Evolutionary conservation across 2,888 invertebrate species (phyloP).

Genomic region (Polymixis lichenea): DNA sequence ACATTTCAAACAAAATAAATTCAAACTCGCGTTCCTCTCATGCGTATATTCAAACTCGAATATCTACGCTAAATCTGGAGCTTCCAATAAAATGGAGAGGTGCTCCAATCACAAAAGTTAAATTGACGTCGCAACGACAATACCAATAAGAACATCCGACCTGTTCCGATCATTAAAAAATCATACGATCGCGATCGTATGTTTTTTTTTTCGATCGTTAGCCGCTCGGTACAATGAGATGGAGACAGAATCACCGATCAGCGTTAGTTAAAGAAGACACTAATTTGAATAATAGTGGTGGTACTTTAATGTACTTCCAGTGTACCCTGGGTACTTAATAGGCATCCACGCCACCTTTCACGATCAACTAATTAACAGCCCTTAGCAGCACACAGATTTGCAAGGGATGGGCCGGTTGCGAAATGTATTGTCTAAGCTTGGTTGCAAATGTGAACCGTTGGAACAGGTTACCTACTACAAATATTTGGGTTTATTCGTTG

Average conservation of each 20-base stretch:
- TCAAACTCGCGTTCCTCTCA: constrained; percentile 5
- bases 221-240: background rate
- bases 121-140: constrained; percentile 50
- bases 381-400: background rate
- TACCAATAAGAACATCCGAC: constrained; percentile 45
- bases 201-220: constrained; percentile 42
- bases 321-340: too few species aligned
- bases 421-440: too few species aligned
- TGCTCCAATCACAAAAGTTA: constrained; percentile 59
- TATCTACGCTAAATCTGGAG: constrained; percentile 20
- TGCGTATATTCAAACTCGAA: constrained; percentile 26
- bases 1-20: constrained; percentile 20
- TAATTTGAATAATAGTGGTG: background rate
- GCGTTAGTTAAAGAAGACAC: background rate
- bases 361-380: background rate
- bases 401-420: background rate
- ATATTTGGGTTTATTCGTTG: too few species aligned
- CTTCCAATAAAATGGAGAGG: constrained; percentile 42
- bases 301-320: too few species aligned
- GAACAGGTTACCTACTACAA: too few species aligned
- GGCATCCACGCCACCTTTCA: background rate
- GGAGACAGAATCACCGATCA: background rate
- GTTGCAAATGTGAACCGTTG: too few species aligned
- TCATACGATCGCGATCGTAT: constrained; percentile 38
- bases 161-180: constrained; percentile 35